Evolutionary conservation across 2,797 vertebrate genomes (phyloP).

Genomic region (Gadopsis marmoratus): DNA sequence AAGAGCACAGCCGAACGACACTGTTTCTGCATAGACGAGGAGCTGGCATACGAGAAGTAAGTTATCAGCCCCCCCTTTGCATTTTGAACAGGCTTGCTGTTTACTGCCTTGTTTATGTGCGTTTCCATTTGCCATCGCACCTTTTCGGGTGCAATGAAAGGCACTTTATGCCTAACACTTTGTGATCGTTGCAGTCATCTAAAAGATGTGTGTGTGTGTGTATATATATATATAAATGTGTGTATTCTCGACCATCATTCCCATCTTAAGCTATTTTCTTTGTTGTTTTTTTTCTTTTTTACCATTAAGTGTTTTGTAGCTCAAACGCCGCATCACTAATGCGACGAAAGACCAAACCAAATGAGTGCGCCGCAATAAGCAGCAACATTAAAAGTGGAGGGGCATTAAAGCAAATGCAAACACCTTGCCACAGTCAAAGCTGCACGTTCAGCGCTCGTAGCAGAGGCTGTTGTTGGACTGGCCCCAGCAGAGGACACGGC

Average conservation of each 20-base stretch:
- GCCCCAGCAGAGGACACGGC: neutral
- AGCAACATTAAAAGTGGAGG: neutral
- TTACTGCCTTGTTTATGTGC: neutral
- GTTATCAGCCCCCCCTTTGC: constrained; percentile 59
- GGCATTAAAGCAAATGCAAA: constrained; percentile 2
- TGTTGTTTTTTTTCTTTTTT: neutral
- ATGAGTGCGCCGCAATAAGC: neutral
- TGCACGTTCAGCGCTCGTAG: neutral
- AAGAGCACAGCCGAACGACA: constrained; percentile 91
- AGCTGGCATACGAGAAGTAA: constrained; percentile 98
- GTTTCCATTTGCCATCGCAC: neutral
- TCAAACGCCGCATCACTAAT: neutral
- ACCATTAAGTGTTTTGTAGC: neutral
- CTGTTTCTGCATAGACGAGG: constrained; percentile 97
- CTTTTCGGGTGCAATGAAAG: neutral
- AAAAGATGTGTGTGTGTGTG: neutral
- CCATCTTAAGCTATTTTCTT: neutral
- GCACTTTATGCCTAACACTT: neutral
- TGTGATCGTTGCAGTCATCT: neutral
- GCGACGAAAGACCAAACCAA: no score
- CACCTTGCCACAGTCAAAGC: neutral
- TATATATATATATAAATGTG: no score
- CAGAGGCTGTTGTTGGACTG: neutral
- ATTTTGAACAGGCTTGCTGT: neutral
- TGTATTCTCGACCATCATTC: neutral